These are phyloP conservation scores for Lonchura striata DNA, from an alignment of 2,113 vertebrate species.

Conservation along the genomic window DNA sequence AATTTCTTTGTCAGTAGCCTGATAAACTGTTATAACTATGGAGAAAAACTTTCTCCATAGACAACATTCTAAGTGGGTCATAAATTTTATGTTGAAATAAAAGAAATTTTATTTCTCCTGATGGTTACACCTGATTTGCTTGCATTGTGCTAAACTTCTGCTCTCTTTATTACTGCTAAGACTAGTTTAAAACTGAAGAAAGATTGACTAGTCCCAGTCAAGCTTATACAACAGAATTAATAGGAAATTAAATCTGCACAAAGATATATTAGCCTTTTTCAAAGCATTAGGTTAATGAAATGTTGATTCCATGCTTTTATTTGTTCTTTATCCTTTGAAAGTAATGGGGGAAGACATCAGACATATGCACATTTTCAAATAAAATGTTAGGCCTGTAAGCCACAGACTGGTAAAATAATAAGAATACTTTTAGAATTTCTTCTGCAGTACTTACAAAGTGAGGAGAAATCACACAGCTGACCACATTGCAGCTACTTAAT, in stretches of 20 bases:
- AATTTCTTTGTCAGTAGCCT: background rate
- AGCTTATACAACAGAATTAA: background rate
- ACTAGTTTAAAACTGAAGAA: background rate
- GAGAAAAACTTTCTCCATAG: background rate
- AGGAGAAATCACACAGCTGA: conserved; percentile 28
- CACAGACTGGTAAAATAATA: background rate
- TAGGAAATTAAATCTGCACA: background rate
- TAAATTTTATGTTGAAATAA: background rate
- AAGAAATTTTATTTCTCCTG: background rate
- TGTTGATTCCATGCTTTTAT: background rate
- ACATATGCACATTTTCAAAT: background rate
- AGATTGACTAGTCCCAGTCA: background rate
- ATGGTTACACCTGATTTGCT: background rate
- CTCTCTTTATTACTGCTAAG: background rate
- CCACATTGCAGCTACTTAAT: conserved; percentile 6
- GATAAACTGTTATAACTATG: background rate
- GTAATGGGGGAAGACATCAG: background rate
- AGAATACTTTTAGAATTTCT: background rate
- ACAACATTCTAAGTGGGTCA: background rate
- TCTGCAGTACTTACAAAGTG: background rate
- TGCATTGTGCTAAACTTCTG: background rate
- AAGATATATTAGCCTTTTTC: background rate
- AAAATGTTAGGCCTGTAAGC: background rate
- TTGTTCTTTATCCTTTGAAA: background rate
- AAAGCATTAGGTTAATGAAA: background rate